Base-by-base conservation (phyloP, 2,113 vertebrate species). In the Platichthys flesus region DNA sequence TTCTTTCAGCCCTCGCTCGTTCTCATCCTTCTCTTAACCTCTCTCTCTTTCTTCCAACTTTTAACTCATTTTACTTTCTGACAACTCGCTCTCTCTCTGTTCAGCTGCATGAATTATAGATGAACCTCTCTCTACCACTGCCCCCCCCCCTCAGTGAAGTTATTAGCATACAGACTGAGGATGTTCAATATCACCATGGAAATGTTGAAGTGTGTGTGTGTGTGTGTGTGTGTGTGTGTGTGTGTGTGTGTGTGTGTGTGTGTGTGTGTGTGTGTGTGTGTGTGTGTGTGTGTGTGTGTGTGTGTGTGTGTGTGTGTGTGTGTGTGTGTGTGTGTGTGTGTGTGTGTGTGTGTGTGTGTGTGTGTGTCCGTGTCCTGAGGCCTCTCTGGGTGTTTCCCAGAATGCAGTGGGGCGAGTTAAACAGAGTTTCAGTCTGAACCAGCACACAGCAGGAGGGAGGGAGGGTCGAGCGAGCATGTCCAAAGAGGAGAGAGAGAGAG, bases 51-150 rank as follows among this genome's bases (percentile, higher is more conserved):
- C 47, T 70, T 67, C 42, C 21, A 82, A 75, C 74, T 85, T 31
- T 84, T 68, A 57, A 68, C 73, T 74, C 59, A 14, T 82, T 81
- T 70, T 71, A 67, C 68, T 76, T 74, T 37, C 62, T 71, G 68
- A 84, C 62, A 67, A 45, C 67, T 61, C 40, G 69, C 1, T 31
- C 26, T 84, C 67, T 55, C 55, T 58, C 70, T 57, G 12, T 72
- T 77, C 72, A 51, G 62, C 20, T 66, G 49, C 28, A 85, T 91
- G 78, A 91, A 91, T 89, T 82, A 89, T 85, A 69, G 74, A 89
- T 88, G 85, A 87, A 31, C 51, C 62, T 49, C 76, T 57, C 58
- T 56, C 66, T 62, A 7, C 16, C 13, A 15, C 37, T 52, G 9
- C 28, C 31, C 31, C 12, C 35, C 10, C 31, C 0, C 35, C n/a